Conservation (phyloP, 1,140 invertebrate species). For the Tetramorium parvispinum region DNA sequence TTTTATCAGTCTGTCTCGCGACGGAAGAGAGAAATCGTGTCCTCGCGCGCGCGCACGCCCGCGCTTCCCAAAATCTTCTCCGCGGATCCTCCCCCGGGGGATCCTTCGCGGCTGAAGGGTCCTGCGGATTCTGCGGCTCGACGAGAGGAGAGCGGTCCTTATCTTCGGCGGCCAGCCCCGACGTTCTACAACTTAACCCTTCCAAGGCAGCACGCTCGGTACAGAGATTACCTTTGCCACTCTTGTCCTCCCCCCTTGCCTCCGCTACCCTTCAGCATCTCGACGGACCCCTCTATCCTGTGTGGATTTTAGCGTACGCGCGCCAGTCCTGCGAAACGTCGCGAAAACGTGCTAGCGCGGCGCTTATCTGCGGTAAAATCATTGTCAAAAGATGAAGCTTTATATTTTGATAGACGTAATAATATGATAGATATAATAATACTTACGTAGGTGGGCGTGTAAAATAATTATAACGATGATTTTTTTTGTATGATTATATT, state of each 20-base stretch:
- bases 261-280: conserved; percentile 6
- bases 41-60: conserved; percentile 6
- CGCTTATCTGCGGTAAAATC: conserved; percentile 40
- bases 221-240: conserved; percentile 80
- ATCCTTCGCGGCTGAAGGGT: conserved; percentile 68
- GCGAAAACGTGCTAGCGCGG: neutral
- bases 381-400: neutral
- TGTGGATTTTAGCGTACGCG: conserved; percentile 42
- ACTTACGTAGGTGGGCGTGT: neutral
- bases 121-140: conserved; percentile 81
- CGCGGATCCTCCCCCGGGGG: conserved; percentile 68
- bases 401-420: neutral
- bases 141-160: conserved; percentile 78
- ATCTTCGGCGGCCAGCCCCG: conserved; percentile 81
- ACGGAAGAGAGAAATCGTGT: conserved; percentile 44
- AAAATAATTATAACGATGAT: neutral
- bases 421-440: neutral
- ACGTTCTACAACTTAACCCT: conserved; percentile 84
- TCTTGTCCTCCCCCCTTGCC: neutral
- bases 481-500: neutral
- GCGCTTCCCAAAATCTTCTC: conserved; percentile 52
- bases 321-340: conserved; percentile 31
- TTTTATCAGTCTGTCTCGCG: conserved; percentile 52
- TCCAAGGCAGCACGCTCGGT: conserved; percentile 72
- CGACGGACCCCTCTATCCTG: conserved; percentile 5